phyloP scores from a whole-genome alignment of 1,140 invertebrate species.

The Hylyphantes graminicola region DNA sequence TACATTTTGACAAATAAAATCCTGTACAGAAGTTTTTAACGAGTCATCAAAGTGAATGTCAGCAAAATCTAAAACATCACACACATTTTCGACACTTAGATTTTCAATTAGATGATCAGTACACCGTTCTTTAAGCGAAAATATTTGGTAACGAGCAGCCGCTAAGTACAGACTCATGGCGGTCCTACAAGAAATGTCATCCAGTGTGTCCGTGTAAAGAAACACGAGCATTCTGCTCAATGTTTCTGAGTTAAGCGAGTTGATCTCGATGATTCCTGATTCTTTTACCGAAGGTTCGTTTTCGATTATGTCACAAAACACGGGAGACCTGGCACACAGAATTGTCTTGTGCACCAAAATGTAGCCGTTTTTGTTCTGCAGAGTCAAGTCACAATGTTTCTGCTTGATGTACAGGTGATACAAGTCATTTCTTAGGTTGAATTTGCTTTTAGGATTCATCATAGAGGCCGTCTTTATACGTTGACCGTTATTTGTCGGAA shows the following conservation, averaged over 20 bases:
- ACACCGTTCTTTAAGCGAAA: not conserved
- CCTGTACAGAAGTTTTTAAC: not conserved
- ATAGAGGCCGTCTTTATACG: too few relatives aligned
- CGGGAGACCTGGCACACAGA: not conserved
- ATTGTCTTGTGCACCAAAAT: constrained; percentile 6
- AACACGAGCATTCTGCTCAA: constrained; percentile 15
- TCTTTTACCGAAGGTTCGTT: not conserved
- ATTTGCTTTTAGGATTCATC: not conserved
- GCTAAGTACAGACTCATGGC: not conserved
- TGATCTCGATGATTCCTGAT: not conserved
- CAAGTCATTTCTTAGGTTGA: constrained; percentile 1
- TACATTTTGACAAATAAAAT: constrained; percentile 26
- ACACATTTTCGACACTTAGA: constrained; percentile 3
- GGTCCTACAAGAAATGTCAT: not conserved
- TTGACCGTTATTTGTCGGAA: not conserved
- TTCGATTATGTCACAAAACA: constrained; percentile 8
- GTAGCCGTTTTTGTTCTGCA: not conserved
- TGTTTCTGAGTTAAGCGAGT: not conserved
- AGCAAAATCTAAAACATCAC: not conserved
- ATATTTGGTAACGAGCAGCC: not conserved
- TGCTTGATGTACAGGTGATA: not conserved
- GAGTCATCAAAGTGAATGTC: not conserved
- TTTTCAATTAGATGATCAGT: not conserved
- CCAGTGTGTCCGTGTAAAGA: constrained; percentile 21
- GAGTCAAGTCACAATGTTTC: constrained; percentile 14